Percentiles rank a stretch among this genome's conserved stretches.
These are phyloP conservation scores for Lota lota DNA, from an alignment of 2,113 vertebrate genomes.

Conservation along the genomic window DNA sequence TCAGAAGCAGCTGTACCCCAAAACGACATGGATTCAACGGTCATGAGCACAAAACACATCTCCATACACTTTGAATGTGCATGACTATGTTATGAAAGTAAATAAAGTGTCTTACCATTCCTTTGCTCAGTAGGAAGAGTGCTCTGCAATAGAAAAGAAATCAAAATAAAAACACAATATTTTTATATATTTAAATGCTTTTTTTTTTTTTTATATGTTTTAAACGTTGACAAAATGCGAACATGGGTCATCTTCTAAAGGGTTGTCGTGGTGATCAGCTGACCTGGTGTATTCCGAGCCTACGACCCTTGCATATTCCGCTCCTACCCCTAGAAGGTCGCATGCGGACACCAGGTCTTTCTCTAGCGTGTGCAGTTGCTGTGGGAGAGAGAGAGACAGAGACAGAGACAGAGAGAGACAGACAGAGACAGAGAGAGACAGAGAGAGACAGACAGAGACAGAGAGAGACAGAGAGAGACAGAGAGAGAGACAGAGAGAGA, in stretches of 20 bases:
- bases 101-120: constrained; percentile 89
- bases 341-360: constrained; percentile 97
- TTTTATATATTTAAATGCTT: no score
- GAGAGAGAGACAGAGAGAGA: background rate
- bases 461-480: no score
- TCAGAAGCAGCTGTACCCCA: constrained; percentile 82
- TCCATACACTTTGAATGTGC: background rate
- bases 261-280: background rate
- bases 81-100: no score
- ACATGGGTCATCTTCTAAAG: no score
- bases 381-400: constrained; percentile 12
- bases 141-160: constrained; percentile 71
- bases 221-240: no score
- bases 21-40: background rate
- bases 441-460: background rate
- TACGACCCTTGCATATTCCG: constrained; percentile 93
- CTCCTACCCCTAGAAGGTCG: constrained; percentile 93
- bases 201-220: no score
- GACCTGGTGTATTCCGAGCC: constrained; percentile 98
- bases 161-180: no score
- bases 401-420: background rate
- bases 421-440: no score
- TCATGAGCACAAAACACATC: background rate
- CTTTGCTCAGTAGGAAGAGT: constrained; percentile 95
- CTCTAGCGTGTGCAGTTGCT: constrained; percentile 98